Conservation (phyloP, 2,113 vertebrate genomes). For the Donacobius atricapilla region DNA sequence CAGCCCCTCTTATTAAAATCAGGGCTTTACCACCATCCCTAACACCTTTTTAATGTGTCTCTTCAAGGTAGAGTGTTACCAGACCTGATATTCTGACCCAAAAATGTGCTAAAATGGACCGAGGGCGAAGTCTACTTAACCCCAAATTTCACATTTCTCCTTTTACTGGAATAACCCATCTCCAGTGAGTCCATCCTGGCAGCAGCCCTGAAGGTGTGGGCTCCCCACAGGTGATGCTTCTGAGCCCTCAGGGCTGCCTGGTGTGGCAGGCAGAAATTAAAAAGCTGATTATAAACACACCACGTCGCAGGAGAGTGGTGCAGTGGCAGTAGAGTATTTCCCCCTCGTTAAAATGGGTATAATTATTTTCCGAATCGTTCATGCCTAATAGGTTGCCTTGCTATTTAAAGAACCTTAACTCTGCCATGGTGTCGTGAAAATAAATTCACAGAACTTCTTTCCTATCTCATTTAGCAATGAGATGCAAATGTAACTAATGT, state of each 20-base stretch:
- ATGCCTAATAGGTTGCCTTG: conserved; percentile 22
- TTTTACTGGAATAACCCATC: neutral
- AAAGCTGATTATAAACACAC: conserved; percentile 6
- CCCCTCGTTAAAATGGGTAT: conserved; percentile 21
- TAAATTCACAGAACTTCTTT: conserved; percentile 21
- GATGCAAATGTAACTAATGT: conserved; percentile 48
- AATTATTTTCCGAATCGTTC: conserved; percentile 35
- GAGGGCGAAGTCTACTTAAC: neutral
- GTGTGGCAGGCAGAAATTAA: neutral
- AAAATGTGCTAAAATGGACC: neutral
- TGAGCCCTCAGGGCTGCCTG: neutral
- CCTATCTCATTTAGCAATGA: conserved; percentile 22
- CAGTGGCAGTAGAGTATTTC: neutral
- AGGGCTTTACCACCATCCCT: neutral
- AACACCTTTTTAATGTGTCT: neutral
- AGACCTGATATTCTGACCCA: neutral
- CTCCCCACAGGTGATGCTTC: no score
- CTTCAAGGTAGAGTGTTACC: neutral
- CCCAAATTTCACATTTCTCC: neutral
- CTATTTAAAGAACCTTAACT: conserved; percentile 25
- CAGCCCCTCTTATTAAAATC: neutral
- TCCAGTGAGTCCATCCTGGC: neutral
- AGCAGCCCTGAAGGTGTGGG: neutral
- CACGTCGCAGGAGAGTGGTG: neutral
- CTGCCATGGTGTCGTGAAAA: conserved; percentile 36